A percentile compares a stretch with the other conserved stretches of the same genome.
These are phyloP conservation scores for Zosterops lateralis DNA, from an alignment of 2,113 vertebrate genomes.

Conservation along the genomic window DNA sequence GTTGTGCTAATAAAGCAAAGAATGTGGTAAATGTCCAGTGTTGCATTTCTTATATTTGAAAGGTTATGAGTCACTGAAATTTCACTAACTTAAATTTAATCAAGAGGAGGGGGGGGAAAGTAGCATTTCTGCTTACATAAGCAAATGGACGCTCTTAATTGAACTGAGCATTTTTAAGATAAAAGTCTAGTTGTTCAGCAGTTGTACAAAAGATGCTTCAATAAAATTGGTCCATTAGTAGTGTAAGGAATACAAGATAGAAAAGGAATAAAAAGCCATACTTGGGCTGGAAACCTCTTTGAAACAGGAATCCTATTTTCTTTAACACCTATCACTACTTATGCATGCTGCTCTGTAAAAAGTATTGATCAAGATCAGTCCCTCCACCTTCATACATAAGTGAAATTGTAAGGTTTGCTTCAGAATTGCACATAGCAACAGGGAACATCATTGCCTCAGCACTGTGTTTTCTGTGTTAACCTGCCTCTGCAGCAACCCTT, in stretches of 20 bases:
- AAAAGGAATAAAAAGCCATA: not conserved
- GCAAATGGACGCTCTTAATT: not conserved
- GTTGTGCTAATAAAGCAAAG: not conserved
- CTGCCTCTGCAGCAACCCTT: not conserved
- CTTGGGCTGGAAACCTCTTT: not conserved
- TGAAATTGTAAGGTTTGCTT: not conserved
- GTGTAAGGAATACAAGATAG: not conserved
- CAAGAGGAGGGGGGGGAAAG: rapidly evolving
- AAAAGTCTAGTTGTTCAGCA: not conserved
- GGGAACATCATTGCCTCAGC: not conserved
- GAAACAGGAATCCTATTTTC: not conserved
- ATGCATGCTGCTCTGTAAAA: not conserved
- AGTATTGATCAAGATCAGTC: not conserved
- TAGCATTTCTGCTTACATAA: not conserved
- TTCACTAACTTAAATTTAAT: not conserved
- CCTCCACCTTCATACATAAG: not conserved
- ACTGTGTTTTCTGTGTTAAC: not conserved
- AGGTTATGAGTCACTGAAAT: not conserved
- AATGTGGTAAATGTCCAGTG: not conserved
- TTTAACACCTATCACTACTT: not conserved
- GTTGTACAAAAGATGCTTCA: not conserved
- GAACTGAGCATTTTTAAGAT: not conserved
- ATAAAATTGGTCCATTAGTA: not conserved
- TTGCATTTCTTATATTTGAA: not conserved
- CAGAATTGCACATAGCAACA: not conserved